Percentiles rank a stretch among this genome's conserved stretches.
Conservation (phyloP, 2,113 vertebrate genomes). For the Myotis yumanensis region DNA sequence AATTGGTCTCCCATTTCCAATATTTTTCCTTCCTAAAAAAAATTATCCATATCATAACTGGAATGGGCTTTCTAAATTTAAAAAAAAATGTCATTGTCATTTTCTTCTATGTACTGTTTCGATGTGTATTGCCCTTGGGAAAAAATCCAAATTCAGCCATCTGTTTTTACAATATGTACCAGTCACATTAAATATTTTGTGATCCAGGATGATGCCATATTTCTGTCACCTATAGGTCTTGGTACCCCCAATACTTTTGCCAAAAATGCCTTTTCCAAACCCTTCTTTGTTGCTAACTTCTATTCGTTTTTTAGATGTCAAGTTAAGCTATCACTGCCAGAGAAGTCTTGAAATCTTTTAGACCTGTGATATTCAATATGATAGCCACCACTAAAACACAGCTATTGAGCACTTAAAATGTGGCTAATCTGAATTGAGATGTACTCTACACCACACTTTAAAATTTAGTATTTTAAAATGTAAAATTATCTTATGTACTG, state of each 20-base stretch:
- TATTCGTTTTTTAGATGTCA: neutral
- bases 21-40: neutral
- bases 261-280: constrained; percentile 41
- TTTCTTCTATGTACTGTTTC: neutral
- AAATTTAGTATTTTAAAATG: neutral
- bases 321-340: neutral
- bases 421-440: neutral
- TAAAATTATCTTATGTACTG: neutral
- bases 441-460: neutral
- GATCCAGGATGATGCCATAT: neutral
- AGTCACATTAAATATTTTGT: neutral
- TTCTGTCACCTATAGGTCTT: neutral
- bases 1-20: neutral
- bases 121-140: neutral
- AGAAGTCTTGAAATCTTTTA: neutral
- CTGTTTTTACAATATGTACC: neutral
- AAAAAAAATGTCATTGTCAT: neutral
- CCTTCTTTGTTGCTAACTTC: neutral
- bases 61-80: neutral
- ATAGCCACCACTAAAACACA: neutral
- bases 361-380: neutral
- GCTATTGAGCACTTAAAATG: neutral
- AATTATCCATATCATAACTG: neutral
- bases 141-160: neutral
- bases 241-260: neutral